A percentile compares a stretch with the other conserved stretches of the same genome.
phyloP scores from a whole-genome alignment of 2,888 invertebrate genomes.

The Cantharis rustica region DNA sequence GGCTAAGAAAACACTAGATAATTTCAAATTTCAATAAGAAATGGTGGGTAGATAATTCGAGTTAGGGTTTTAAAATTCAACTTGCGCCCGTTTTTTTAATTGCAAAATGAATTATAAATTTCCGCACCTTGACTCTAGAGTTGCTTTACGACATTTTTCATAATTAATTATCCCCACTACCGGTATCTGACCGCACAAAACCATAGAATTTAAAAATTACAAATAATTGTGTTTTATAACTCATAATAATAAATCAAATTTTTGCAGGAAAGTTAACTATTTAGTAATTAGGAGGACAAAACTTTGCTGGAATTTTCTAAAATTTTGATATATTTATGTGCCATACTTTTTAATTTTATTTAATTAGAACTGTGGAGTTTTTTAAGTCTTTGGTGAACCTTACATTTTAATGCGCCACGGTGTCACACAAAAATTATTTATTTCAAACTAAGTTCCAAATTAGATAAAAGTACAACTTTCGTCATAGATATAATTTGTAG shows the following conservation, averaged over 20 bases:
- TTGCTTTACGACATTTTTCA: slow-evolving; percentile 43
- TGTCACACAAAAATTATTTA: slow-evolving; percentile 28
- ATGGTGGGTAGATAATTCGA: slow-evolving; percentile 40
- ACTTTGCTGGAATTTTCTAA: background rate
- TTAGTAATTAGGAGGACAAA: background rate
- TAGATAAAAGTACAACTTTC: slow-evolving; percentile 53
- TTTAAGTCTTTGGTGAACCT: slow-evolving; percentile 6
- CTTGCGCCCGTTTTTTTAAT: slow-evolving; percentile 43
- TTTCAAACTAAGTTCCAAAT: slow-evolving; percentile 47
- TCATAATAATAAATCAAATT: background rate
- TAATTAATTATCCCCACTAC: slow-evolving; percentile 44
- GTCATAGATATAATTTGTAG: slow-evolving; percentile 50
- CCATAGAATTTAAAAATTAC: slow-evolving; percentile 23
- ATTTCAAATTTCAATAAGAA: slow-evolving; percentile 54
- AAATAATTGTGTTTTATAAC: background rate
- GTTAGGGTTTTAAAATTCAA: slow-evolving; percentile 35
- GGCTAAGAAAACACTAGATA: slow-evolving; percentile 56
- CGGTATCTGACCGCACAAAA: slow-evolving; percentile 31
- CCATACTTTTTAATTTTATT: background rate
- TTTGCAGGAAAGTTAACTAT: background rate
- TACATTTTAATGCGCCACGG: slow-evolving; percentile 23
- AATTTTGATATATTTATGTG: background rate
- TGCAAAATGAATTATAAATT: slow-evolving; percentile 49
- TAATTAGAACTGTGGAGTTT: background rate
- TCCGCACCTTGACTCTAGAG: slow-evolving; percentile 44